phyloP scores from a whole-genome alignment of 2,888 invertebrate genomes.

The Volucella bombylans region DNA sequence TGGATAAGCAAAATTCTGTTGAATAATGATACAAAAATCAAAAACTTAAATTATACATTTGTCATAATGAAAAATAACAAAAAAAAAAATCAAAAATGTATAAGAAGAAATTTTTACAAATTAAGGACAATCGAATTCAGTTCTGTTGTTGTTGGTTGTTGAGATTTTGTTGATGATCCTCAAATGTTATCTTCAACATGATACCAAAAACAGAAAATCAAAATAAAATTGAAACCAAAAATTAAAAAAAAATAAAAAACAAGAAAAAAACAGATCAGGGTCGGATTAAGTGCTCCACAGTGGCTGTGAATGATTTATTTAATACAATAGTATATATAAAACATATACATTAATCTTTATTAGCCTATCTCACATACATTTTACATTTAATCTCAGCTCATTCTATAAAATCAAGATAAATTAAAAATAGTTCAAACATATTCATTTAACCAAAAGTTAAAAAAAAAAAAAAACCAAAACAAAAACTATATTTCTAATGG shows the following conservation, averaged over 20 bases:
- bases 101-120: conserved; percentile 31
- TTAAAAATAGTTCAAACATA: conserved; percentile 45
- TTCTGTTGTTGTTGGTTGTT: conserved; percentile 77
- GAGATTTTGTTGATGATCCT: conserved; percentile 76
- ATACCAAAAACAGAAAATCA: conserved; percentile 42
- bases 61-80: background rate
- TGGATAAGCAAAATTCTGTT: conserved; percentile 35
- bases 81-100: conserved; percentile 26
- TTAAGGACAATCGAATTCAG: conserved; percentile 74
- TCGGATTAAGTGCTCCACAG: conserved; percentile 75
- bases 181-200: conserved; percentile 70
- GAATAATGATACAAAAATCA: conserved; percentile 42
- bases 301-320: conserved; percentile 67
- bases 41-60: conserved; percentile 27
- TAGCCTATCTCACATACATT: conserved; percentile 58
- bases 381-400: conserved; percentile 60
- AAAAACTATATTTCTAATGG: conserved; percentile 75
- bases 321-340: conserved; percentile 71
- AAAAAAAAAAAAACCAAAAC: conserved; percentile 9
- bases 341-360: conserved; percentile 38
- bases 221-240: conserved; percentile 32
- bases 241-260: conserved; percentile 42
- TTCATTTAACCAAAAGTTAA: conserved; percentile 50
- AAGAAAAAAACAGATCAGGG: conserved; percentile 67
- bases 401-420: conserved; percentile 54